These are phyloP conservation scores for Alitta virens DNA, from an alignment of 2,888 invertebrate species.

Conservation along the genomic window DNA sequence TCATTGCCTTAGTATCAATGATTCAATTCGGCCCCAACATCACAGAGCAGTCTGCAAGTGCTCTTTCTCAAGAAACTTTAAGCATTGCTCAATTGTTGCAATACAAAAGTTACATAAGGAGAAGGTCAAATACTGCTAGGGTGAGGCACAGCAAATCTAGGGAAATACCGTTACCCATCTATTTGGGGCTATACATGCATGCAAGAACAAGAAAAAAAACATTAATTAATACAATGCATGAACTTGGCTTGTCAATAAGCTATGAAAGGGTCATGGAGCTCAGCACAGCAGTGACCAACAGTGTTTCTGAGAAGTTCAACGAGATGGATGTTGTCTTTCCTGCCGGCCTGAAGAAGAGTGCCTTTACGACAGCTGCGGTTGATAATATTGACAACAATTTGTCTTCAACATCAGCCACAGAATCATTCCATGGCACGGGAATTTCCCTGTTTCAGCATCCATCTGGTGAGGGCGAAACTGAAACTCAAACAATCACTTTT, in stretches of 20 bases:
- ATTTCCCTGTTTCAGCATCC: conserved; percentile 31
- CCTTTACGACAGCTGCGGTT: conserved; percentile 30
- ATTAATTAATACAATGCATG: conserved; percentile 12
- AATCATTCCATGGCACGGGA: conserved; percentile 29
- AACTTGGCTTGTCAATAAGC: conserved; percentile 30
- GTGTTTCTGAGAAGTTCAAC: conserved; percentile 16
- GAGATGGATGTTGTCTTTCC: conserved; percentile 22
- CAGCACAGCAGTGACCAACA: conserved; percentile 25
- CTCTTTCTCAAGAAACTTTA: conserved; percentile 19
- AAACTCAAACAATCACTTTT: conserved; percentile 9
- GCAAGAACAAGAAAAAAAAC: conserved; percentile 30
- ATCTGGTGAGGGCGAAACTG: conserved; percentile 13
- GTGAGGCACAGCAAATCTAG: conserved; percentile 16
- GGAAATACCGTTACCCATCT: conserved; percentile 24
- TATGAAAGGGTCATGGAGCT: conserved; percentile 33
- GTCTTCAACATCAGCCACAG: conserved; percentile 23
- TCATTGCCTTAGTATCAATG: conserved; percentile 22
- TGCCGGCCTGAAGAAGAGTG: conserved; percentile 5
- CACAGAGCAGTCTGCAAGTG: conserved; percentile 19
- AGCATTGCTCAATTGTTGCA: conserved; percentile 23
- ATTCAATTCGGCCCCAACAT: conserved; percentile 22
- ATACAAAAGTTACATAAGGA: conserved; percentile 19
- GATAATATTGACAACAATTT: conserved; percentile 34
- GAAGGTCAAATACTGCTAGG: conserved; percentile 10
- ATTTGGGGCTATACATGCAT: conserved; percentile 26